Evolutionary conservation across 2,888 invertebrate species (phyloP), one percentile per base, ranked within the genome.

Genomic region (Spodoptera picta): DNA sequence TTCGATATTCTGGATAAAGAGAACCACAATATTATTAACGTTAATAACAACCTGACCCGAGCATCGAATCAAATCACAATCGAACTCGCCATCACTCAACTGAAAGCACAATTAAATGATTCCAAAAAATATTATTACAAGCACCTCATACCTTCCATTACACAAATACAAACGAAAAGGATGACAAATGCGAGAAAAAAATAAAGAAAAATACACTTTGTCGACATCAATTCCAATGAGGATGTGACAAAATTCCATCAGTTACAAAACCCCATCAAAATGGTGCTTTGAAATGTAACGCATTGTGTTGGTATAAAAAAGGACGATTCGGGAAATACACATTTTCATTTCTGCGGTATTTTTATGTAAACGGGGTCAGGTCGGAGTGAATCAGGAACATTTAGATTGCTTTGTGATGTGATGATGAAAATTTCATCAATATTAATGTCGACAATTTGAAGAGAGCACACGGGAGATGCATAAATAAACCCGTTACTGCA

Each of bases 291-390:
- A 69, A 73, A 68, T 54, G 55, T 54, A 27, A 43, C 57, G 60
- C 57, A 69, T 80, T 79, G 71, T 75, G 70, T 53, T 44, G 61
- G 14, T 55, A 66, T 69, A 69, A 79, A 80, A 36, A 75, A 61
- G 64, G 53, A 42, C 45, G 43, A 60, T 78, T 78, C 55, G 23
- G 46, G 50, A 31, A 65, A 65, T 61, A 65, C 58, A 64, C 49
- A 60, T 64, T 79, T 73, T 55, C 51, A 60, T 49, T 65, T 57
- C 14, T 48, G 36, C 12, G 49, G 14, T 47, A 60, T 11, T 61
- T 57, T 66, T 53, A 60, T 55, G 48, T 57, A 50, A 70, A 69
- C 12, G 23, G 52, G 42, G 42, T 52, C 42, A 43, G n/a, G 11
- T 24, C 23, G 42, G 9, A 53, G 11, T 54, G 42, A 55, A 41